Base-by-base conservation (phyloP, 2,113 vertebrate genomes). In the Phoenicopterus ruber region DNA sequence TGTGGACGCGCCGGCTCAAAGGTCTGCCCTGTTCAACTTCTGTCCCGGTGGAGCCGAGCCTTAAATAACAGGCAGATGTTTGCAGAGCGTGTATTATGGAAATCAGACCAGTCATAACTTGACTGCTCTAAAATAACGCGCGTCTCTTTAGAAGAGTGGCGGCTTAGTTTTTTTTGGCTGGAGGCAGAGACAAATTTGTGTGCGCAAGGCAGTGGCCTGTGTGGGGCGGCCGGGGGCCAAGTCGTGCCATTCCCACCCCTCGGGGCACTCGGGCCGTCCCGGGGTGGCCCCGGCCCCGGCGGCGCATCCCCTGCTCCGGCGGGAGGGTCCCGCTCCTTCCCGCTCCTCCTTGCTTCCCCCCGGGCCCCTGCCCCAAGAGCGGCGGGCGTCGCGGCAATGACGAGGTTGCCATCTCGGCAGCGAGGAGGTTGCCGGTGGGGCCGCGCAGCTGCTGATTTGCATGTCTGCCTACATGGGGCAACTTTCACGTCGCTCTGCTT, bases 21-120 rank as follows among this genome's bases (percentile, higher is more conserved):
- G 58, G 42, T 66, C 79, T 86, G 59, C 59, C 40, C 80, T 66
- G 19, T 70, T 69, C 66, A 8, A 62, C 59, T 58, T 63, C 67
- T 94, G 85, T 95, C 82, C 79, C 6, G 2, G 70, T 70, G 85
- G 82, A 95, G 82, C 62, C 0, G 7, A 91, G 85, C 90, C 82
- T 94, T 93, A 85, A 96, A 85, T 92, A 95, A 94, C 93, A 96
- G 90, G 94, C 96, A 96, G 96, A 95, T 93, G 82, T 96, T 96
- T 95, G 88, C 80, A 88, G 92, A 92, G 92, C 3, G 1, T 44
- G 86, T 52, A 79, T 86, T 94, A 90, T 93, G 92, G 95, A 96
- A 94, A 93, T 93, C 92, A 92, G 86, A 93, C 95, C 69, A 94
- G 96, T 94, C 95, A 94, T 81, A 93, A 94, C 92, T 93, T 93